Evolutionary conservation across 1,140 invertebrate genomes (phyloP), one percentile per base, ranked within the genome.

Genomic region (Drosophila murphyi): DNA sequence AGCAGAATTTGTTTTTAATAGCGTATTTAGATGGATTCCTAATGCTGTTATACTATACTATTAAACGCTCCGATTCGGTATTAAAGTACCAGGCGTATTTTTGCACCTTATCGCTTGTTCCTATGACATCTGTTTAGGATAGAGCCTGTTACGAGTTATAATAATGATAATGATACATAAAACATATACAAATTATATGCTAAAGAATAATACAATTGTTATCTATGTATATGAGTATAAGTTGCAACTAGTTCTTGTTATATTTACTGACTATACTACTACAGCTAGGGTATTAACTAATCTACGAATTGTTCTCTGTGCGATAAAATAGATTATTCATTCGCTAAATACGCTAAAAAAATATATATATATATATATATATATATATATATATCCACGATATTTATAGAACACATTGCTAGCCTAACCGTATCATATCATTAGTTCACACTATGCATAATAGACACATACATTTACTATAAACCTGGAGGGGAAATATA

Each of bases 381-480:
- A 29, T 48, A 47, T 62, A n/a, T 56, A 64, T 35, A 48, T 60
- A 54, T 35, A 51, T n/a, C 10, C 57, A 45, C 35, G 32, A 57
- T 52, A 54, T 64, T 47, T 10, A 45, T 45, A 39, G 29, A 43
- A 57, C 8, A 29, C 56, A 32, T 43, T 41, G 29, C 39, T 57
- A 59, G 56, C 50, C 45, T 71, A 61, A 43, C 35, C 47, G 43
- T 50, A 69, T 87, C 82, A 86, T 86, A 86, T 86, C 82, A 86
- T 78, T 80, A 86, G 54, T 48, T 75, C 68, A 55, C 82, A 62
- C 34, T 62, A 37, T 50, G 71, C 45, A 41, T 8, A 35, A 62
- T 2, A 76, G 5, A 50, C 28, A 60, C 50, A 62, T 55, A 45
- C 41, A 65, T 20, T 20, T 20, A 20, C 20, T 20, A 20, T 20